Evolutionary conservation across 2,888 invertebrate species (phyloP).

Genomic region (Acleris holmiana): DNA sequence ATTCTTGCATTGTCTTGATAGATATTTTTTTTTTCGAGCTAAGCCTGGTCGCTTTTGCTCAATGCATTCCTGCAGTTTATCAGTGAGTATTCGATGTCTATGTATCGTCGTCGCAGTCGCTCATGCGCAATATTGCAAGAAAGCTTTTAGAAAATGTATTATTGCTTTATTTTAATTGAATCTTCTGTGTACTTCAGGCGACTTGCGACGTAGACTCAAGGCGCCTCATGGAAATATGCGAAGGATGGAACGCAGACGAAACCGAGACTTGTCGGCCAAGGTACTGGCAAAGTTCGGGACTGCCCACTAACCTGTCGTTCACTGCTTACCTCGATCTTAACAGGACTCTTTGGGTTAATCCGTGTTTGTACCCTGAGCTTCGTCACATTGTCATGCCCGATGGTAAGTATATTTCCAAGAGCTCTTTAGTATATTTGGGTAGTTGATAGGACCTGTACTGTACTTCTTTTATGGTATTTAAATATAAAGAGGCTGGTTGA

Average conservation of each 20-base stretch:
- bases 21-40: no score
- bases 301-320: constrained; percentile 67
- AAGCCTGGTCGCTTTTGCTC: no score
- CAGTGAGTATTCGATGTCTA: no score
- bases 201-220: constrained; percentile 66
- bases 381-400: constrained; percentile 68
- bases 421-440: not conserved
- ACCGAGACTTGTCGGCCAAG: constrained; percentile 63
- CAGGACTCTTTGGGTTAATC: constrained; percentile 53
- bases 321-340: constrained; percentile 58
- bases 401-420: constrained; percentile 47
- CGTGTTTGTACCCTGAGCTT: constrained; percentile 68
- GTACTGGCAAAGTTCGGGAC: constrained; percentile 50
- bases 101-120: no score
- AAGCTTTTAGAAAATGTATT: no score
- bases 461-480: no score
- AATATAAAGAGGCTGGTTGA: no score
- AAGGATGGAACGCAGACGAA: constrained; percentile 70
- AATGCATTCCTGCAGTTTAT: no score
- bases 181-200: constrained; percentile 51
- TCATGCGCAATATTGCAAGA: no score
- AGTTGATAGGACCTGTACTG: not conserved
- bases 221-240: constrained; percentile 74
- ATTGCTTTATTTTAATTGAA: not conserved
- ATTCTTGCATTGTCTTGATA: no score